phyloP scores from a whole-genome alignment of 2,888 invertebrate species.

The Yponomeuta cagnagella region DNA sequence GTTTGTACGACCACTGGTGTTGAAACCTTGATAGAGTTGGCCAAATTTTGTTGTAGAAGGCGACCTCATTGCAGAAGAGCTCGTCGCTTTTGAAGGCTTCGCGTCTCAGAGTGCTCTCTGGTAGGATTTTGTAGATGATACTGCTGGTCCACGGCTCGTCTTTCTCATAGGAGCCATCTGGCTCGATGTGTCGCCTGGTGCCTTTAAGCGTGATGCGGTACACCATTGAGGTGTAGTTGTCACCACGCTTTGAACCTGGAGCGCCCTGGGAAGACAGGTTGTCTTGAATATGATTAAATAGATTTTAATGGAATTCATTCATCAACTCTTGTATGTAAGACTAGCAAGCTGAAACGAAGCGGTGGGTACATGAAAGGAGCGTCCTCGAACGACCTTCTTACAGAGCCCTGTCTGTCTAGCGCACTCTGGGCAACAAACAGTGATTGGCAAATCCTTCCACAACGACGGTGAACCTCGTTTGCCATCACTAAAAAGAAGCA shows the following conservation, averaged over 20 bases:
- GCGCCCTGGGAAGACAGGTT: constrained; percentile 65
- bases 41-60: constrained; percentile 82
- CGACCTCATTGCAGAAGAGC: constrained; percentile 82
- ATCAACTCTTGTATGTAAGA: no score
- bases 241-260: constrained; percentile 82
- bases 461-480: background rate
- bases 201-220: constrained; percentile 80
- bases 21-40: constrained; percentile 79
- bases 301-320: no score
- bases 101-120: constrained; percentile 77
- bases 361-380: no score
- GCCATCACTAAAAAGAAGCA: no score
- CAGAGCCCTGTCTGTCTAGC: no score
- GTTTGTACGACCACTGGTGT: constrained; percentile 46
- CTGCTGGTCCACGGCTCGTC: constrained; percentile 78
- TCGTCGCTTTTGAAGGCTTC: constrained; percentile 83
- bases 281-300: no score
- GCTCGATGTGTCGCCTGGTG: constrained; percentile 37
- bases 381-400: no score
- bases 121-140: constrained; percentile 82
- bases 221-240: constrained; percentile 84
- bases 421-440: no score
- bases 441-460: no score
- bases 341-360: no score
- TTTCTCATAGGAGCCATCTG: constrained; percentile 39